A percentile compares a stretch with the other conserved stretches of the same genome.
Conservation (phyloP, 1,140 invertebrate genomes). For the Leptinotarsa texana region DNA sequence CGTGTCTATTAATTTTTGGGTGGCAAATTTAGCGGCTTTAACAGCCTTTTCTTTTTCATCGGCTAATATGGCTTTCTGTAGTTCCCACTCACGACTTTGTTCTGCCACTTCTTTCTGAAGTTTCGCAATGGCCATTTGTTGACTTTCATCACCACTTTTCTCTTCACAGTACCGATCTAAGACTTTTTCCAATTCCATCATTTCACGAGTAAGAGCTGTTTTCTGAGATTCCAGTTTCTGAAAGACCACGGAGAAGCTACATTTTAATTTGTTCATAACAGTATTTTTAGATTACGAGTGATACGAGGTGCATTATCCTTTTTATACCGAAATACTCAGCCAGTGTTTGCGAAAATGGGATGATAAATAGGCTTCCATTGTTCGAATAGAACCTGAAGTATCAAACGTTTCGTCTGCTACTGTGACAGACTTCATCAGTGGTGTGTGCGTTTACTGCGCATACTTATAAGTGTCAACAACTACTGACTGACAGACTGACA, state of each 20-base stretch:
- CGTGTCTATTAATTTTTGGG: constrained; percentile 43
- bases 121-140: constrained; percentile 27
- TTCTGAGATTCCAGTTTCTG: constrained; percentile 38
- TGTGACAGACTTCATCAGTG: too few species aligned
- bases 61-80: constrained; percentile 30
- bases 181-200: constrained; percentile 36
- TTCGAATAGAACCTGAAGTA: too few species aligned
- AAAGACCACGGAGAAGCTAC: not conserved
- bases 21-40: constrained; percentile 41
- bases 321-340: too few species aligned
- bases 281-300: not conserved
- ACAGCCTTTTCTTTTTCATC: constrained; percentile 43
- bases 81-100: constrained; percentile 39
- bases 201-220: constrained; percentile 32
- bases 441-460: too few species aligned
- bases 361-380: not conserved
- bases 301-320: not conserved
- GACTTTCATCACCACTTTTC: constrained; percentile 28
- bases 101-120: constrained; percentile 36
- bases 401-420: too few species aligned
- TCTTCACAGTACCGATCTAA: constrained; percentile 28
- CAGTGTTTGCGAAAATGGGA: not conserved
- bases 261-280: not conserved
- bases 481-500: too few species aligned
- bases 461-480: too few species aligned